Base-by-base conservation (phyloP, 2,797 vertebrate genomes). In the Rhinatrema bivittatum region DNA sequence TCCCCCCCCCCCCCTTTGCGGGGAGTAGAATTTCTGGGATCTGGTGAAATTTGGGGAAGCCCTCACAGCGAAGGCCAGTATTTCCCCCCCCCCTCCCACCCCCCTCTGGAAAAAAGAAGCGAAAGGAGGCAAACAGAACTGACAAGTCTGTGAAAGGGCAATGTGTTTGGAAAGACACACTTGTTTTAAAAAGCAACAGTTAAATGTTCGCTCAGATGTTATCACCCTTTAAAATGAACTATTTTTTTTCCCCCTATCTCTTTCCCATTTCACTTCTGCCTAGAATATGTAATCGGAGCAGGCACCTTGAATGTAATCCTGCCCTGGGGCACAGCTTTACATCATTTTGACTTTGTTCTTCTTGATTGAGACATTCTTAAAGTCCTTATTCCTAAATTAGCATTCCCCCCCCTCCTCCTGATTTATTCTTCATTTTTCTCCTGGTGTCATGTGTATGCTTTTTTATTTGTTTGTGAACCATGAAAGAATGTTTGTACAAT, bases 221-320 rank as follows among this genome's bases (percentile, higher is more conserved):
- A 46, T 13, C 36, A 38, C 17, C 39, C 15, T 35, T 19, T 23
- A 16, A 21, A 6, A 36, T 58, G 46, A 61, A 58, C 45, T 32
- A 12, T 46, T 35, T 40, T 42, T 42, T 21, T 36, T 20, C 28
- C 7, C 26, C 32, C 40, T 27, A 41, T 20, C 43, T 26, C 24
- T 56, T 53, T 32, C 32, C 20, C 36, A 34, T 45, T 68, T 46
- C 46, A 20, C 62, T 58, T 48, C 54, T 19, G 46, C 64, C 62
- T 45, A 68, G 51, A 47, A 52, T 46, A 32, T 59, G 53, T 62
- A 52, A 62, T 51, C 72, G 58, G 56, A 68, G 49, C 34, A 46
- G 37, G 25, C 39, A 36, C 50, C 62, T 32, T 3, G 32, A 64
- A 26, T 43, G 49, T 78, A 83, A 85, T 82, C 74, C 68, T 68